Evolutionary conservation across 2,888 invertebrate genomes (phyloP), one percentile per base, ranked within the genome.

Genomic region (Augochlorella aurata): DNA sequence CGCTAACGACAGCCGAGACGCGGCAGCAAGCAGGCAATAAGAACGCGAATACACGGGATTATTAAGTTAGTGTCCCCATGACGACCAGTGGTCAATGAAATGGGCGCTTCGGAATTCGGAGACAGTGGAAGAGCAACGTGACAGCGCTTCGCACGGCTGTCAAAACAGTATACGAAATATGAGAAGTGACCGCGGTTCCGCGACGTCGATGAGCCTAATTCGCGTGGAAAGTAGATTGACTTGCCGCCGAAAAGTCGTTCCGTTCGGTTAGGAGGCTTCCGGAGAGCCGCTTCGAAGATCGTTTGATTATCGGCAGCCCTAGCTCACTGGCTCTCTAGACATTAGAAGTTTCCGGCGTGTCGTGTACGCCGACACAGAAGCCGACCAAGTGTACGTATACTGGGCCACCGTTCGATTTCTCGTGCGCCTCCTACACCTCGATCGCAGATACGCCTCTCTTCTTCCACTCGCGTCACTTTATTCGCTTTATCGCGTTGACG

Each of bases 41-140:
- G 54, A 58, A 58, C 24, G 14, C 21, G 54, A 14, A 24, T 38
- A 50, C 80, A 65, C 66, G 21, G 16, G 50, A 14, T 90, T 89
- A 92, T 92, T 91, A 87, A 92, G 90, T 92, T 92, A 92, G 88
- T 84, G 90, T 91, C 84, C 82, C 90, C 87, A 90, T 90, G 91
- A 85, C 90, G 81, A 91, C 90, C 79, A 79, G 76, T 81, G 82
- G 83, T 81, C 85, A 80, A 84, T 74, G 78, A 87, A 89, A 89
- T 89, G 85, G 83, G 80, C 75, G 82, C 82, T 79, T 74, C 38
- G 38, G 38, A 38, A 4, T 38, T 38, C 81, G 74, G 77, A 74
- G 79, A 89, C 84, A 88, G 87, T 89, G 84, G 81, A 88, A 81
- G 77, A 77, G 73, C 81, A 81, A 52, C 78, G n/a, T 61, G 82